These are phyloP conservation scores for Rana temporaria DNA, from an alignment of 2,113 vertebrate genomes.

Conservation along the genomic window DNA sequence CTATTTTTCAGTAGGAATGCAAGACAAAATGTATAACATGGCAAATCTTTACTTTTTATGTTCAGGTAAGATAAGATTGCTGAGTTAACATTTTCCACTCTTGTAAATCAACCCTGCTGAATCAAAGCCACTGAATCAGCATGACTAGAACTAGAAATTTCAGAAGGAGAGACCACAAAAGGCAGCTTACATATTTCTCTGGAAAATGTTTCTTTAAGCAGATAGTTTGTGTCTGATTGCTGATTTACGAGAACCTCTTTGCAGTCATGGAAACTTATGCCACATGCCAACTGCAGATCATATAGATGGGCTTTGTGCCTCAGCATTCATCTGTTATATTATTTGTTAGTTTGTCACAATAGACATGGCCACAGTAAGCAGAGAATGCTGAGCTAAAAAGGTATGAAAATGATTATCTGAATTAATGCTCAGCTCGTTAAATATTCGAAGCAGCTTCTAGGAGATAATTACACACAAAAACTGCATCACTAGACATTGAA, in stretches of 20 bases:
- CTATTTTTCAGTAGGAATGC: no score
- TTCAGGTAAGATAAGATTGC: no score
- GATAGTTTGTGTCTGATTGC: slow-evolving; percentile 2
- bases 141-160: no score
- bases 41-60: no score
- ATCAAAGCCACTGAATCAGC: no score
- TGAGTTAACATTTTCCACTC: no score
- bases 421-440: slow-evolving; percentile 22
- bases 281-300: not conserved
- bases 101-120: no score
- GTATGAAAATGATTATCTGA: slow-evolving; percentile 23
- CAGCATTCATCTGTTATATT: not conserved
- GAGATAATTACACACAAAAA: slow-evolving; percentile 36
- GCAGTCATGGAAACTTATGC: not conserved
- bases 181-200: no score
- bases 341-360: not conserved
- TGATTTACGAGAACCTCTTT: not conserved
- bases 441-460: not conserved
- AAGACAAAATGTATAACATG: no score
- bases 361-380: not conserved
- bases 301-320: not conserved
- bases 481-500: not conserved
- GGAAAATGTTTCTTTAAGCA: not conserved
- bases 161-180: no score
- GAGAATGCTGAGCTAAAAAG: slow-evolving; percentile 1